Percentiles rank a stretch among this genome's conserved stretches.
Evolutionary conservation across 92 coral and sea anemone species (phyloP).

Genomic region (Actinernus sp.): DNA sequence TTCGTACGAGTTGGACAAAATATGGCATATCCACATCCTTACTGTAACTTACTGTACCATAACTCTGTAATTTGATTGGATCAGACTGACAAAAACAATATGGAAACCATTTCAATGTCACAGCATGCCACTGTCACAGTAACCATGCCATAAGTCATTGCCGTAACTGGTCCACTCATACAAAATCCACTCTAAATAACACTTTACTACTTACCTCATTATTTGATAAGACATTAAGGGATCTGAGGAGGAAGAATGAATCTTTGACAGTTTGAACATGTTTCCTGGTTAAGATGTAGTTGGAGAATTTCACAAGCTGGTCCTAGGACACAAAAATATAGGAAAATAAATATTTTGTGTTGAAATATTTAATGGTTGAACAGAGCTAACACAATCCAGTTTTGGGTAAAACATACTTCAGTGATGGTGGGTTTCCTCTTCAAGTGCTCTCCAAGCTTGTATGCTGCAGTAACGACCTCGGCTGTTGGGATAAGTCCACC

Average conservation of each 20-base stretch:
- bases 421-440: slow-evolving; percentile 87
- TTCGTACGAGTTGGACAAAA: no score
- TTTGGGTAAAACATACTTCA: slow-evolving; percentile 64
- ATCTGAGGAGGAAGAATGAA: slow-evolving; percentile 58
- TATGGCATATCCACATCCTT: no score
- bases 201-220: slow-evolving; percentile 85
- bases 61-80: no score
- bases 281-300: slow-evolving; percentile 89
- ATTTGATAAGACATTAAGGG: slow-evolving; percentile 80
- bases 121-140: no score
- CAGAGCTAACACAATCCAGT: no score
- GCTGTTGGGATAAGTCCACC: slow-evolving; percentile 86
- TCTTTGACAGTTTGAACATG: slow-evolving; percentile 87
- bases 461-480: slow-evolving; percentile 79
- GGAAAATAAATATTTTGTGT: not conserved
- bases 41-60: no score
- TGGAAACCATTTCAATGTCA: no score
- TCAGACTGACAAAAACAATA: no score
- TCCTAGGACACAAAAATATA: slow-evolving; percentile 57
- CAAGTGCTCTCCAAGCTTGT: slow-evolving; percentile 66
- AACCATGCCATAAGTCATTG: no score
- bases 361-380: no score
- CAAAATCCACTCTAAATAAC: no score
- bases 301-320: slow-evolving; percentile 92
- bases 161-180: no score